A percentile compares a stretch with the other conserved stretches of the same genome.
Conservation (phyloP, 2,113 vertebrate species). For the Silurus asotus region DNA sequence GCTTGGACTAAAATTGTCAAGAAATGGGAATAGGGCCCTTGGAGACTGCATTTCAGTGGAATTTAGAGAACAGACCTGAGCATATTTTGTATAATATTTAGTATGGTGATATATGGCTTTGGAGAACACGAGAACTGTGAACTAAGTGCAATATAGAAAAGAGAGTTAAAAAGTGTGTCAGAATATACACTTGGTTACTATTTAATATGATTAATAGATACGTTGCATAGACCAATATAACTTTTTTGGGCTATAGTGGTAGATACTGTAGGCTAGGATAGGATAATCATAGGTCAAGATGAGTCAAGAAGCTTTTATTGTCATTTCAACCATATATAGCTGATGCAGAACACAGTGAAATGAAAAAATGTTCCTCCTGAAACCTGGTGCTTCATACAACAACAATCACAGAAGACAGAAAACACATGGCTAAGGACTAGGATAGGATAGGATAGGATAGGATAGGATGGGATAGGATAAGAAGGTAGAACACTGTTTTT, state of each 20-base stretch:
- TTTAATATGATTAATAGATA: not conserved
- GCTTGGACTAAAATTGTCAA: constrained; percentile 1
- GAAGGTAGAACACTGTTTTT: not conserved
- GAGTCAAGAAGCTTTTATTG: too few relatives aligned
- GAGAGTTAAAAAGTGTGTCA: not conserved
- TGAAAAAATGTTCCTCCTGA: too few relatives aligned
- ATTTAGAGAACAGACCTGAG: not conserved
- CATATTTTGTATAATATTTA: not conserved
- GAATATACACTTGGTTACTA: not conserved
- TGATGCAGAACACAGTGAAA: too few relatives aligned
- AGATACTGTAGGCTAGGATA: not conserved
- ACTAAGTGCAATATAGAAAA: not conserved
- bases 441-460: too few relatives aligned
- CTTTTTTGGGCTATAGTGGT: not conserved
- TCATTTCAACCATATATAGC: too few relatives aligned
- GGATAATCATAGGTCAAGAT: too few relatives aligned
- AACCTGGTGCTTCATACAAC: too few relatives aligned
- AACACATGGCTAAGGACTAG: too few relatives aligned
- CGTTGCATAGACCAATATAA: too few relatives aligned
- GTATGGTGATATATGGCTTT: not conserved
- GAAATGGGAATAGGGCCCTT: constrained; percentile 3
- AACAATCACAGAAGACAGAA: too few relatives aligned
- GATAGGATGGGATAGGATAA: not conserved
- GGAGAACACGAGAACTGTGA: not conserved
- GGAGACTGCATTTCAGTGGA: not conserved